Evolutionary conservation across 2,888 invertebrate species (phyloP), one percentile per base, ranked within the genome.

Genomic region (Sinhomidia bicolor): DNA sequence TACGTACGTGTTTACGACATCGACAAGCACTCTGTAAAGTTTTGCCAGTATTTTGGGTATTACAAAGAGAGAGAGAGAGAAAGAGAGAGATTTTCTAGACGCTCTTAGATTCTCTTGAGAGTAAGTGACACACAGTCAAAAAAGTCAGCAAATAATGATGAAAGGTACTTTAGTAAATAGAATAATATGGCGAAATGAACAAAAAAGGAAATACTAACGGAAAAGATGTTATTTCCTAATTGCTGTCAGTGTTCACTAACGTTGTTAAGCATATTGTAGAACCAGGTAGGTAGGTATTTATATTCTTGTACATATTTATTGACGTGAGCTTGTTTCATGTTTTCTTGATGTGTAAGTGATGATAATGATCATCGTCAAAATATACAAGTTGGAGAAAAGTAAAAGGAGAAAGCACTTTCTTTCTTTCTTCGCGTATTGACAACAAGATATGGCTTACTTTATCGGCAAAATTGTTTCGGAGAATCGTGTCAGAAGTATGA

Each of bases 91-190:
- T 17, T 17, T 17, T 54, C 20, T 54, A 54, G 54, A 54, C 54
- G 7, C 54, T 17, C 2, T 9, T 1, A 29, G 47, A 57, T 29
- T 29, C 79, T 32, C 79, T 51, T 4, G 76, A 14, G 36, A 79
- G 20, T 57, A 57, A 57, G n/a, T 57, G 57, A 26, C 57, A 26
- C 9, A 23, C 47, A 76, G 76, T 76, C 76, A 76, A 79, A 57
- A 51, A 79, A 79, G 79, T 79, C 57, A 36, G 79, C 36, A 79
- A 79, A 57, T 79, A 57, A 79, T 32, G 29, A 23, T 12, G 23
- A 74, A 74, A 23, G 44, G 44, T 57, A 57, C 36, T 23, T 3
- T 57, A 3, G 17, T 57, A 26, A 57, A 23, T 6, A n/a, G 54
- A 54, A 57, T 20, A 20, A 23, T n/a, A 23, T 26, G 57, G 12